These are phyloP conservation scores for Timandra comae DNA, from an alignment of 2,888 invertebrate species.

Conservation along the genomic window DNA sequence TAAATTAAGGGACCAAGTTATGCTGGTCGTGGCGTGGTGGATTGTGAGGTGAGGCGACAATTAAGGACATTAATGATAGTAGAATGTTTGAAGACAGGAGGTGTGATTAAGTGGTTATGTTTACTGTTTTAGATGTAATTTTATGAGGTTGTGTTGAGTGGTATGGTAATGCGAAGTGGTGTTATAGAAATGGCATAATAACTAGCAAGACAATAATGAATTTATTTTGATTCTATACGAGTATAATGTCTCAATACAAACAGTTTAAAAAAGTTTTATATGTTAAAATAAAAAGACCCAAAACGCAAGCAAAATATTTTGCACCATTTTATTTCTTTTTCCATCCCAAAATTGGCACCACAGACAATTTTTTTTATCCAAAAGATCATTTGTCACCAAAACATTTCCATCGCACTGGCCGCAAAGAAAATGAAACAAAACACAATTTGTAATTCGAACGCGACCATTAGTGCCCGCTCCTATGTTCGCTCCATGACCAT, in stretches of 20 bases:
- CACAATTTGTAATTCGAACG: conserved; percentile 53
- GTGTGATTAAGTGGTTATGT: conserved; percentile 31
- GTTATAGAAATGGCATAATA: no score
- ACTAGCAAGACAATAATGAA: no score
- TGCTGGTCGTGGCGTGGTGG: conserved; percentile 12
- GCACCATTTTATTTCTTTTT: conserved; percentile 1
- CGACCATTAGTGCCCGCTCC: conserved; percentile 47
- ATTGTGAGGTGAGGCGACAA: conserved; percentile 32
- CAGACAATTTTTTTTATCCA: not conserved
- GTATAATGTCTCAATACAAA: no score
- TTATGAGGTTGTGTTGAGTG: conserved; percentile 6
- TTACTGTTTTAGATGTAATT: conserved; percentile 1
- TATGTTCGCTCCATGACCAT: conserved; percentile 58
- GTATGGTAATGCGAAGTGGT: no score
- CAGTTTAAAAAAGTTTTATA: no score
- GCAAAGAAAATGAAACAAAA: conserved; percentile 28
- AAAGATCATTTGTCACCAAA: conserved; percentile 3
- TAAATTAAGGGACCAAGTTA: conserved; percentile 12
- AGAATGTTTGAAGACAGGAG: conserved; percentile 31
- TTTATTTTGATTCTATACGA: no score
- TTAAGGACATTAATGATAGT: conserved; percentile 44
- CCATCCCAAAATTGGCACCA: not conserved
- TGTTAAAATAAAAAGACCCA: no score
- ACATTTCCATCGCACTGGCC: conserved; percentile 11
- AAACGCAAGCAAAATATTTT: no score